Percentiles rank a stretch among this genome's conserved stretches.
Conservation (phyloP, 2,797 vertebrate genomes). For the Columba guinea region DNA sequence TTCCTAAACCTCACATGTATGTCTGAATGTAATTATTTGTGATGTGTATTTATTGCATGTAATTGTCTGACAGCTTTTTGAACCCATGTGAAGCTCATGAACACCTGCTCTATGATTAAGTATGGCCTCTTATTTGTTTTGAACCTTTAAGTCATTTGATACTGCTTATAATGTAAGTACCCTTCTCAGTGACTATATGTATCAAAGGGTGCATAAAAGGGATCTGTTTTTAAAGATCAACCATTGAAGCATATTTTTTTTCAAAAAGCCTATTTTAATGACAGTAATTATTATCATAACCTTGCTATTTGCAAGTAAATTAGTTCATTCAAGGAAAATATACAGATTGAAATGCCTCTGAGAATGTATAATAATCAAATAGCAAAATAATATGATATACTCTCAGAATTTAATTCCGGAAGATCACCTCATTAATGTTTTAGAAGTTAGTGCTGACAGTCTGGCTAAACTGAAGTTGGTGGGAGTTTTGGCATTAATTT, state of each 20-base stretch:
- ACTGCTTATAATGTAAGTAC: background rate
- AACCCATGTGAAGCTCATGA: background rate
- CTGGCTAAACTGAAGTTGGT: background rate
- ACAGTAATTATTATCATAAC: background rate
- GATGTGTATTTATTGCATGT: background rate
- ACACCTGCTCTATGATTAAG: background rate
- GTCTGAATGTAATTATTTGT: background rate
- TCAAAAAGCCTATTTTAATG: background rate
- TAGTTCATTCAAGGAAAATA: background rate
- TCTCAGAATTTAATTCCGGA: background rate
- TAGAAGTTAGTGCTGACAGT: background rate
- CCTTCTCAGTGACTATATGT: background rate
- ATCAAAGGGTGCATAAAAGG: background rate
- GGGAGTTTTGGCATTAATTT: background rate
- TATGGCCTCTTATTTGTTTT: background rate
- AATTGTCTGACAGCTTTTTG: background rate
- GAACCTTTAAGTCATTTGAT: background rate
- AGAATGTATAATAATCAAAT: background rate
- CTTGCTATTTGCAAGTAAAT: background rate
- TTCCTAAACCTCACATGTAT: background rate
- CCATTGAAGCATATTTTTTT: background rate
- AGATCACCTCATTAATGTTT: background rate
- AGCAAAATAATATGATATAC: background rate
- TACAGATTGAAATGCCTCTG: background rate
- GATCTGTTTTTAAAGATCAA: background rate